These are phyloP conservation scores for Zoanthus sociatus DNA, from an alignment of 92 coral and sea anemone genomes.

Conservation along the genomic window DNA sequence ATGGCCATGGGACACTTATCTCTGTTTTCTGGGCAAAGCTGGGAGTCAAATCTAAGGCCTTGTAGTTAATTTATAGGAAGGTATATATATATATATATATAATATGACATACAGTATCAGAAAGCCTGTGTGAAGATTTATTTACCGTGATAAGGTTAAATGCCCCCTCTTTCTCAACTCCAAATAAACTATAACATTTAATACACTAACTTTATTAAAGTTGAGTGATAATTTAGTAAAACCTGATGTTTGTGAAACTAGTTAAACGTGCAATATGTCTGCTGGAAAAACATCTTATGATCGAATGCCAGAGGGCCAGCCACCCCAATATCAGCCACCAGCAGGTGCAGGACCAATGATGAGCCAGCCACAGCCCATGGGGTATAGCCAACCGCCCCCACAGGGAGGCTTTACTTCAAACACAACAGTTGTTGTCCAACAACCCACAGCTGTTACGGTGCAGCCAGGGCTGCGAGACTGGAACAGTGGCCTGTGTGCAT, in stretches of 20 bases:
- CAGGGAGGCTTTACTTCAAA: conserved; percentile 1
- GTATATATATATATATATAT: too few relatives aligned
- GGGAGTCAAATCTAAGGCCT: too few relatives aligned
- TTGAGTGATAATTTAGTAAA: not conserved
- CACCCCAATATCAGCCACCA: conserved; percentile 10
- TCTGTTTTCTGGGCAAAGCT: too few relatives aligned
- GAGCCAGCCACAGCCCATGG: conserved; percentile 21
- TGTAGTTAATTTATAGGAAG: too few relatives aligned
- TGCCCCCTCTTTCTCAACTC: too few relatives aligned
- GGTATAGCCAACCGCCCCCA: conserved; percentile 12
- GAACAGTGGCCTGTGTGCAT: conserved; percentile 65
- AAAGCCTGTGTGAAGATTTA: too few relatives aligned
- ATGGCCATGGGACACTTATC: too few relatives aligned
- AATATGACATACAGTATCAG: too few relatives aligned
- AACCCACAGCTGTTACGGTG: conserved; percentile 47
- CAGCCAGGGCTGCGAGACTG: conserved; percentile 65
- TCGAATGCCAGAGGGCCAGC: not conserved
- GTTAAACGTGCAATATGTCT: conserved; percentile 3
- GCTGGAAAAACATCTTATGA: conserved; percentile 13
- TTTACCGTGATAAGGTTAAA: too few relatives aligned
- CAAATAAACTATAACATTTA: too few relatives aligned
- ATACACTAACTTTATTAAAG: too few relatives aligned
- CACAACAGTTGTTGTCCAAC: conserved; percentile 62
- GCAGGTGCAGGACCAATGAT: not conserved
- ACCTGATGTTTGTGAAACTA: not conserved